phyloP scores from a whole-genome alignment of 2,113 vertebrate species.

The Dipodomys merriami region DNA sequence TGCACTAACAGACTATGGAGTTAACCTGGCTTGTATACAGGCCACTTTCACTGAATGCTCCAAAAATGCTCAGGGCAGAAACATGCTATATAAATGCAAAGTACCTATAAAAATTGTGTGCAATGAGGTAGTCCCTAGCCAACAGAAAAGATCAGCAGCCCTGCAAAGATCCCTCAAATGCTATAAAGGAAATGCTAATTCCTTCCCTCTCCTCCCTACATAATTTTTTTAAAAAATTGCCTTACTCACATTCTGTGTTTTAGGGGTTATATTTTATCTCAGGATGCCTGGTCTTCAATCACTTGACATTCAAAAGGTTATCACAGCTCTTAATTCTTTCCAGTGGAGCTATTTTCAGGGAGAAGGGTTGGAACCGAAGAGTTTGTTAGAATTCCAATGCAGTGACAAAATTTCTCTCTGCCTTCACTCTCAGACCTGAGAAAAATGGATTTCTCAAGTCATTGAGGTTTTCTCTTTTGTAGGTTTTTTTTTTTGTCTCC shows the following conservation, averaged over 20 bases:
- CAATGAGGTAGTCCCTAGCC: not conserved
- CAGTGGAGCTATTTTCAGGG: not conserved
- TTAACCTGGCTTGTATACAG: not conserved
- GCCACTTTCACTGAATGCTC: constrained; percentile 6
- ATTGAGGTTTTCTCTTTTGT: not conserved
- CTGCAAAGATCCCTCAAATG: constrained; percentile 7
- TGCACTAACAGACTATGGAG: not conserved
- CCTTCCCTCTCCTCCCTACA: not conserved
- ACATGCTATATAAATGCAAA: constrained; percentile 27
- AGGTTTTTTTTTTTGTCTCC: constrained; percentile 23
- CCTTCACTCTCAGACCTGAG: constrained; percentile 34
- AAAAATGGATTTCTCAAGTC: constrained; percentile 43
- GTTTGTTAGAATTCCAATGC: constrained; percentile 61
- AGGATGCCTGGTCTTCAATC: constrained; percentile 6
- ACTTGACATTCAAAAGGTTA: constrained; percentile 65
- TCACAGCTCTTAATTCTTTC: not conserved
- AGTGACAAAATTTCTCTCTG: not conserved
- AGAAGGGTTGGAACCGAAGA: not conserved
- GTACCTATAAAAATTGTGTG: constrained; percentile 11
- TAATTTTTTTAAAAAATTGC: constrained; percentile 45
- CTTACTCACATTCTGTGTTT: not conserved
- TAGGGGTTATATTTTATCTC: constrained; percentile 36
- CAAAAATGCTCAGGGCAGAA: not conserved
- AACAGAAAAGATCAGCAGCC: not conserved
- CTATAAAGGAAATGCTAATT: constrained; percentile 33